phyloP scores from a whole-genome alignment of 1,140 invertebrate genomes.

The Drosophila teissieri region DNA sequence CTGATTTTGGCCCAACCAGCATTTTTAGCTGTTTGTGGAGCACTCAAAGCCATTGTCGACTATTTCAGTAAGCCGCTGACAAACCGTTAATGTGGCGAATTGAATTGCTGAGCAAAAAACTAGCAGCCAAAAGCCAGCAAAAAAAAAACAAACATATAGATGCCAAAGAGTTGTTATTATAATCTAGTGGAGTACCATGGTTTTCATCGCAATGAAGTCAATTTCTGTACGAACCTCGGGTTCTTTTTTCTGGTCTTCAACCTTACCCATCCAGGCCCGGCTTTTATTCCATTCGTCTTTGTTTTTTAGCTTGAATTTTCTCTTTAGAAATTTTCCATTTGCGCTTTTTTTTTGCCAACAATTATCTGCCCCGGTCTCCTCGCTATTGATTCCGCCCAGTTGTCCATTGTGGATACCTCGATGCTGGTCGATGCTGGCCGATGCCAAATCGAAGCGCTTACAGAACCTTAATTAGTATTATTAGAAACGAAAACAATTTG shows the following conservation, averaged over 20 bases:
- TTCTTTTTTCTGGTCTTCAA: conserved; percentile 27
- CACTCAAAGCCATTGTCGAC: conserved; percentile 46
- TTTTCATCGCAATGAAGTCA: conserved; percentile 15
- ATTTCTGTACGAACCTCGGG: conserved; percentile 38
- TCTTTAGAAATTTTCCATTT: conserved; percentile 67
- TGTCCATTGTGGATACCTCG: conserved; percentile 13
- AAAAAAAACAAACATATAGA: conserved; percentile 8
- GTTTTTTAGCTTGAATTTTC: conserved; percentile 52
- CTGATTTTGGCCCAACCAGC: conserved; percentile 27
- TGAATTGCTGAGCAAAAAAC: conserved; percentile 43
- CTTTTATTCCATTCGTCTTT: conserved; percentile 46
- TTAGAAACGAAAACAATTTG: conserved; percentile 78
- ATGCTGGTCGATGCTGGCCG: conserved; percentile 6
- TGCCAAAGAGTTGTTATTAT: conserved; percentile 59
- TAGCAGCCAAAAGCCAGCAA: conserved; percentile 24
- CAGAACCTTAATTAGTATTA: conserved; percentile 76
- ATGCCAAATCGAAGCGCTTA: conserved; percentile 47
- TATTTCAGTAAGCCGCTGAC: conserved; percentile 33
- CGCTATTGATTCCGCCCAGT: conserved; percentile 52
- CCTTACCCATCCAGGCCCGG: not conserved
- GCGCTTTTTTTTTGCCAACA: conserved; percentile 32
- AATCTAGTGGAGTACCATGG: conserved; percentile 16
- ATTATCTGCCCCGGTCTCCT: conserved; percentile 50
- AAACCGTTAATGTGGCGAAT: conserved; percentile 69
- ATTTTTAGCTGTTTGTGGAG: conserved; percentile 35